A percentile compares a stretch with the other conserved stretches of the same genome.
Evolutionary conservation across 2,113 vertebrate species (phyloP).

Genomic region (Odocoileus virginianus): DNA sequence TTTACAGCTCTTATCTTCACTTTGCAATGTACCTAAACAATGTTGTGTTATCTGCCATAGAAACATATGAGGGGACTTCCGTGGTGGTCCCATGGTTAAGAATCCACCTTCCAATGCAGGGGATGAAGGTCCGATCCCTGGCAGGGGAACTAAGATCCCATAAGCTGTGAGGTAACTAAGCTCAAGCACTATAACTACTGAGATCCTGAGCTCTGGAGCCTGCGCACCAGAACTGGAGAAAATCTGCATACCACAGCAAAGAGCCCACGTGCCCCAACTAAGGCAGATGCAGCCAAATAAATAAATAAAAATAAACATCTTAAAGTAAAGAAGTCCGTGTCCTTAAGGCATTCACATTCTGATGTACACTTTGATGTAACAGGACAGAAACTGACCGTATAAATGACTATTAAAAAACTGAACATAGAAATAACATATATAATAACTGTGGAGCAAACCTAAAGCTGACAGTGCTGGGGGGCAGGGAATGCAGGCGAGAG

Average conservation of each 20-base stretch:
- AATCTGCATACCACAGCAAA: too few species aligned
- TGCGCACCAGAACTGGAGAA: too few species aligned
- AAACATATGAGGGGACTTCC: not conserved
- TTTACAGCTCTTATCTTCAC: not conserved
- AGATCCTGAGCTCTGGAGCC: too few species aligned
- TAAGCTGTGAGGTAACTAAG: too few species aligned
- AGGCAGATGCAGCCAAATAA: too few species aligned
- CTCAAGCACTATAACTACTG: too few species aligned
- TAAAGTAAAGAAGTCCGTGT: not conserved
- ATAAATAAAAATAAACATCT: not conserved
- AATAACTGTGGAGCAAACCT: not conserved
- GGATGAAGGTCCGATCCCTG: too few species aligned
- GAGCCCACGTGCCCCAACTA: too few species aligned
- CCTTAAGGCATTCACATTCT: not conserved
- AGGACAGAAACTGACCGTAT: not conserved
- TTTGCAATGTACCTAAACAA: accelerated
- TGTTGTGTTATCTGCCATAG: not conserved
- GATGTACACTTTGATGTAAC: not conserved
- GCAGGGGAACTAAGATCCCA: too few species aligned
- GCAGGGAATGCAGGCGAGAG: accelerated
- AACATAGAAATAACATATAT: not conserved
- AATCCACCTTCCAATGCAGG: too few species aligned
- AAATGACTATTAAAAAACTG: not conserved
- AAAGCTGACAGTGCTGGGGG: not conserved
- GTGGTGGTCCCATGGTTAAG: too few species aligned